Evolutionary conservation across 1,140 invertebrate species (phyloP).

Genomic region (Tetramorium alpestre): DNA sequence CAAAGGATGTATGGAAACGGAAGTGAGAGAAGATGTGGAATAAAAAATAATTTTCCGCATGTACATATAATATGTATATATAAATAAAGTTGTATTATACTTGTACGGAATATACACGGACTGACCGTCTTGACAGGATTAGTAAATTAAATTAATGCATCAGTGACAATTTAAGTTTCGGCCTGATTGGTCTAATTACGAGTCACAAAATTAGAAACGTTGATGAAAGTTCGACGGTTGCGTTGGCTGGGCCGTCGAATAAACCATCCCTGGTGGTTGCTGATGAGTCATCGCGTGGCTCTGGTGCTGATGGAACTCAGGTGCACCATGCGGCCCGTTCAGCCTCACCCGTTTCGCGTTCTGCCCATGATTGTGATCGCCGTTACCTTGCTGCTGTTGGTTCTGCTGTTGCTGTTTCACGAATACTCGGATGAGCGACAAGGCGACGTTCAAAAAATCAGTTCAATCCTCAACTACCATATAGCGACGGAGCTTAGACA

Average conservation of each 20-base stretch:
- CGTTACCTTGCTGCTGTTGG: conserved; percentile 85
- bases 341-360: conserved; percentile 86
- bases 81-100: conserved; percentile 76
- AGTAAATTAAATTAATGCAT: conserved; percentile 61
- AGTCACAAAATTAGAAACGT: conserved; percentile 78
- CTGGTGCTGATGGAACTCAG: conserved; percentile 85
- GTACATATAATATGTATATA: conserved; percentile 50
- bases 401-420: conserved; percentile 81
- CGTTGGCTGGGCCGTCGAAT: conserved; percentile 83
- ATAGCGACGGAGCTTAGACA: conserved; percentile 29
- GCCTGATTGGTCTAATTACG: conserved; percentile 5
- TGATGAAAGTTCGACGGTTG: conserved; percentile 84
- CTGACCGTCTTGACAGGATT: conserved; percentile 49
- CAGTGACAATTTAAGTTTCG: conserved; percentile 50
- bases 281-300: conserved; percentile 84
- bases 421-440: conserved; percentile 51
- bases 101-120: conserved; percentile 70
- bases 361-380: conserved; percentile 86
- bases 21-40: background rate
- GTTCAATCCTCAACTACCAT: conserved; percentile 57
- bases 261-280: conserved; percentile 84
- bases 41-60: background rate
- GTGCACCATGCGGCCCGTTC: conserved; percentile 85
- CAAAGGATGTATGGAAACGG: background rate
- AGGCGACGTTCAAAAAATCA: conserved; percentile 32